phyloP scores from a whole-genome alignment of 2,113 vertebrate genomes.

The Genyomyrus donnyi region DNA sequence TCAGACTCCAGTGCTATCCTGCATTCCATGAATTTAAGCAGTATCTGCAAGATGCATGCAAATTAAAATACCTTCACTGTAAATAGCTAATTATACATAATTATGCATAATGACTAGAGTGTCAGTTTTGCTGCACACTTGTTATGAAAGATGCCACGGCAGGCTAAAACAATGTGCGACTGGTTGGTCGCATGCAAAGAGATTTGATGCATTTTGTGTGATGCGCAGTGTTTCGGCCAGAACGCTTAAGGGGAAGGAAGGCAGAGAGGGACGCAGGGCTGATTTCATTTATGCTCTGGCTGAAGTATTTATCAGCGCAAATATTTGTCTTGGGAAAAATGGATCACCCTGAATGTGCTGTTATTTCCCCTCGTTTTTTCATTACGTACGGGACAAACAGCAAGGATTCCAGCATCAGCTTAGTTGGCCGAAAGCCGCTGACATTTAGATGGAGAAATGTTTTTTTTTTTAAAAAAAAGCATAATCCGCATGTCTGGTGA shows the following conservation, averaged over 20 bases:
- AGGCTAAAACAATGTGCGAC: not conserved
- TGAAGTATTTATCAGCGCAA: not conserved
- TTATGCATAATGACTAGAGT: not conserved
- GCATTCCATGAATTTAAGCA: not conserved
- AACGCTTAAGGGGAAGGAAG: not conserved
- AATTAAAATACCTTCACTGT: not conserved
- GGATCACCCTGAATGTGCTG: not conserved
- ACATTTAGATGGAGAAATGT: not conserved
- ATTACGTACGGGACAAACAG: not conserved
- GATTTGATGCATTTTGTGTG: not conserved
- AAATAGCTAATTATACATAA: not conserved
- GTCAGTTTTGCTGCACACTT: not conserved
- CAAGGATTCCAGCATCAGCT: not conserved
- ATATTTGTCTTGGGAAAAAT: not conserved
- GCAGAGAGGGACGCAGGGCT: not conserved
- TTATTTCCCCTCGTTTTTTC: not conserved
- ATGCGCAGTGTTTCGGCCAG: not conserved
- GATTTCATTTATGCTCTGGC: not conserved
- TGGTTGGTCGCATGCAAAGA: not conserved
- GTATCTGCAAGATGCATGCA: not conserved
- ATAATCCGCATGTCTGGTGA: not conserved
- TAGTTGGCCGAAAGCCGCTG: not conserved
- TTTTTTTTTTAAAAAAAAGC: not conserved
- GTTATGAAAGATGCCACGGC: not conserved
- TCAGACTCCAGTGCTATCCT: not conserved